Evolutionary conservation across 2,113 vertebrate species (phyloP).

Genomic region (Siniperca knerii): DNA sequence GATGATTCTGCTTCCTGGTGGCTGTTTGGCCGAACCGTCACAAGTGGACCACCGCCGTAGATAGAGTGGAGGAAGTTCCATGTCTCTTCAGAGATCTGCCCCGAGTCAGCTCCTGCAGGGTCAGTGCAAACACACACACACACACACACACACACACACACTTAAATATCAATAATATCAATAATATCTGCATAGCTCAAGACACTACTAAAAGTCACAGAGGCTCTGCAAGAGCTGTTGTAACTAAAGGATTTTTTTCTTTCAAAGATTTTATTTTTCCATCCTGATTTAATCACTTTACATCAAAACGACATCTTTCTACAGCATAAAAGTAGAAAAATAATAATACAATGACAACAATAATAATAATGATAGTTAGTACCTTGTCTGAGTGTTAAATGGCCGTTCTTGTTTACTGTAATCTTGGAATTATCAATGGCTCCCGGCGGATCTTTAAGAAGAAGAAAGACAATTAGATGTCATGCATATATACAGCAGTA

Average conservation of each 20-base stretch:
- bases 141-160: background rate
- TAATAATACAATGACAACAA: background rate
- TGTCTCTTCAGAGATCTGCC: slow-evolving; percentile 98
- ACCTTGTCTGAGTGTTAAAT: slow-evolving; percentile 94
- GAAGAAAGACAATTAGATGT: slow-evolving; percentile 32
- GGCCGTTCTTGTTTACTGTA: slow-evolving; percentile 91
- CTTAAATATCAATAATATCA: slow-evolving; percentile 1
- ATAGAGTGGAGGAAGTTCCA: slow-evolving; percentile 97
- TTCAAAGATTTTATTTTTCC: background rate
- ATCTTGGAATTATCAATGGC: slow-evolving; percentile 97
- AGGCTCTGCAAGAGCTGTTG: background rate
- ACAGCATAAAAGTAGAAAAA: background rate
- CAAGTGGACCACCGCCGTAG: slow-evolving; percentile 94
- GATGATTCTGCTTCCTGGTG: slow-evolving; percentile 87
- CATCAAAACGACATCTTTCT: background rate
- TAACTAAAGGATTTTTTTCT: background rate
- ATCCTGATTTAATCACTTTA: background rate
- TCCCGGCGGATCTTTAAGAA: slow-evolving; percentile 91
- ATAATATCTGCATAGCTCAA: background rate
- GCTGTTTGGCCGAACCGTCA: slow-evolving; percentile 91
- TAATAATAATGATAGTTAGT: slow-evolving; percentile 36
- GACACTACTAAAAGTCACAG: background rate
- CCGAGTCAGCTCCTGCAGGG: slow-evolving; percentile 93
- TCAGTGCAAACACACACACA: background rate
- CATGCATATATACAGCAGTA: slow-evolving; percentile 9